Base-by-base conservation (phyloP, 2,797 vertebrate species). In the Microhierax caerulescens region DNA sequence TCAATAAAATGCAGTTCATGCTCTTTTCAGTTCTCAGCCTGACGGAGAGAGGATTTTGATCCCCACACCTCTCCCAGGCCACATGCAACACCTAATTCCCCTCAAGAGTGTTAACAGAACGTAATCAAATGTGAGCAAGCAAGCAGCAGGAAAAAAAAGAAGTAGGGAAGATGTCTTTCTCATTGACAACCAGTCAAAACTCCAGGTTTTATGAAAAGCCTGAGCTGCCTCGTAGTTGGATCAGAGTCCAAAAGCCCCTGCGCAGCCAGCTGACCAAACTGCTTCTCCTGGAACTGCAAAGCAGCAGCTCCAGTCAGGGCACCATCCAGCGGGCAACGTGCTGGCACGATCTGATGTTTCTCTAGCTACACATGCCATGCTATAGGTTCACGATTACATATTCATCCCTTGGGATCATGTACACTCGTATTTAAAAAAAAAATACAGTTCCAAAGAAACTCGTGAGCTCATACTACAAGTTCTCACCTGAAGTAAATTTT, bases 401-500 rank as follows among this genome's bases (percentile, higher is more conserved):
- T 72, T 47, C 12, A 30, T 22, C 70, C 69, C 54, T 45, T 72
- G 61, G 5, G 10, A 85, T 48, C 47, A 50, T 7, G 63, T 3
- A 47, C 8, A 22, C 19, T 70, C 11, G 0, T 75, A 18, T 67
- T 39, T 89, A 53, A 47, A 20, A 51, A 51, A 74, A 53, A 53
- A 78, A 28, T 10, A 63, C 9, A 23, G 76, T 64, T 87, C 56
- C 84, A 86, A 90, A 93, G 68, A 67, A 63, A 60, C 63, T 77
- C 51, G 56, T 37, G 65, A 67, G 59, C 59, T 92, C 32, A 0
- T 53, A 77, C 10, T 83, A 30, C 5, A 53, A 92, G 68, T 78
- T 88, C 85, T 47, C 43, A 73, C 50, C 50, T 69, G 53, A 91
- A 93, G 86, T 37, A 87, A 70, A 64, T 90, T 91, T 93, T 91